Evolutionary conservation across 2,113 vertebrate genomes (phyloP).

Genomic region (Calidris pugnax): DNA sequence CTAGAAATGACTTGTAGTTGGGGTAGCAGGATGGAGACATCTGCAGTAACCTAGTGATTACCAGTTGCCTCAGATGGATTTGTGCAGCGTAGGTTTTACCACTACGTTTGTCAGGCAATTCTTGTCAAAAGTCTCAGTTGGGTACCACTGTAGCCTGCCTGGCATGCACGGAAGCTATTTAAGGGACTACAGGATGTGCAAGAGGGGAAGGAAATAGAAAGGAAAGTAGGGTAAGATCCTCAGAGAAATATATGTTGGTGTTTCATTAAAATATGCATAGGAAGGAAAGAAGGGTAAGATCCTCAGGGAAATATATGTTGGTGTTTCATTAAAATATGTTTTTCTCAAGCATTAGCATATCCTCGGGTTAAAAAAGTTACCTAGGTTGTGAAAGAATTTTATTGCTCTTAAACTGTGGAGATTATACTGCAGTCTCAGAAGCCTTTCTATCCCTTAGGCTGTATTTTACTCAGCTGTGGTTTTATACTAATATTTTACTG

Average conservation of each 20-base stretch:
- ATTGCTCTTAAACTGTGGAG: neutral
- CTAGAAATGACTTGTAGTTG: neutral
- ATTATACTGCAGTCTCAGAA: neutral
- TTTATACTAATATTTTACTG: neutral
- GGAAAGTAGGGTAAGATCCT: neutral
- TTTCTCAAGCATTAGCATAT: neutral
- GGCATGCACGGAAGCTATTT: neutral
- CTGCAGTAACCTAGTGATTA: neutral
- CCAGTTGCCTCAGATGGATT: neutral
- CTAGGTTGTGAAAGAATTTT: neutral
- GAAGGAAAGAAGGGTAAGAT: neutral
- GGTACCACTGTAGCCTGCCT: neutral
- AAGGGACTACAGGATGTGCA: neutral
- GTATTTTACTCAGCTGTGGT: neutral
- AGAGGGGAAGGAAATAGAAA: neutral
- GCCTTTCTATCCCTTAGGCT: neutral
- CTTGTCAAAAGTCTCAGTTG: neutral
- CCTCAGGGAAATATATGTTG: neutral
- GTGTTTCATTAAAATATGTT: neutral
- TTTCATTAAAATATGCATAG: neutral
- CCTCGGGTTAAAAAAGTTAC: neutral
- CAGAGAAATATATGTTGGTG: neutral
- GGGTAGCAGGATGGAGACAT: neutral
- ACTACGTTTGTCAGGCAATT: neutral
- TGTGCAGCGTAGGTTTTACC: neutral